These are phyloP conservation scores for Tyria jacobaeae DNA, from an alignment of 2,888 invertebrate species.

Conservation along the genomic window DNA sequence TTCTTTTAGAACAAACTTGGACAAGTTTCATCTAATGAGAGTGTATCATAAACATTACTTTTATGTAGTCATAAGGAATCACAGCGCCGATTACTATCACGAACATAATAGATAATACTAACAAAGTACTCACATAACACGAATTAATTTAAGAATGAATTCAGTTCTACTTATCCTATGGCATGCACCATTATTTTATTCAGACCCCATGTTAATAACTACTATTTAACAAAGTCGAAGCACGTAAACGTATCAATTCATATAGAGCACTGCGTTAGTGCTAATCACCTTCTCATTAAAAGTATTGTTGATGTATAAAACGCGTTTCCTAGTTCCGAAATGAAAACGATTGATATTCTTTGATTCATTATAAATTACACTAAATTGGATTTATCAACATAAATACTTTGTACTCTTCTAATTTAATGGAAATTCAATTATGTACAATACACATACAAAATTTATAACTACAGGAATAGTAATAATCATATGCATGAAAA, in stretches of 20 bases:
- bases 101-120: slow-evolving; percentile 33
- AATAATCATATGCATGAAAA: slow-evolving; percentile 59
- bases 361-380: slow-evolving; percentile 60
- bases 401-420: slow-evolving; percentile 85
- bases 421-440: slow-evolving; percentile 79
- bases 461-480: slow-evolving; percentile 57
- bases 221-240: slow-evolving; percentile 47
- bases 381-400: slow-evolving; percentile 68
- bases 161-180: slow-evolving; percentile 78
- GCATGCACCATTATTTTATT: slow-evolving; percentile 79
- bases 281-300: slow-evolving; percentile 19
- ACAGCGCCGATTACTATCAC: slow-evolving; percentile 17
- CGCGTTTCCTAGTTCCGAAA: slow-evolving; percentile 21
- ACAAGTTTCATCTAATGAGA: neutral
- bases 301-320: slow-evolving; percentile 18
- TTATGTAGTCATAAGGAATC: slow-evolving; percentile 13
- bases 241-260: slow-evolving; percentile 26
- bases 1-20: neutral
- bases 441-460: slow-evolving; percentile 72
- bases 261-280: slow-evolving; percentile 16
- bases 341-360: slow-evolving; percentile 34
- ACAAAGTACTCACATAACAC: slow-evolving; percentile 36
- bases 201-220: slow-evolving; percentile 74
- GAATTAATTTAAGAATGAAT: slow-evolving; percentile 46
- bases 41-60: neutral